Conservation (phyloP, 2,797 vertebrate species). For the Coregonus sp. region DNA sequence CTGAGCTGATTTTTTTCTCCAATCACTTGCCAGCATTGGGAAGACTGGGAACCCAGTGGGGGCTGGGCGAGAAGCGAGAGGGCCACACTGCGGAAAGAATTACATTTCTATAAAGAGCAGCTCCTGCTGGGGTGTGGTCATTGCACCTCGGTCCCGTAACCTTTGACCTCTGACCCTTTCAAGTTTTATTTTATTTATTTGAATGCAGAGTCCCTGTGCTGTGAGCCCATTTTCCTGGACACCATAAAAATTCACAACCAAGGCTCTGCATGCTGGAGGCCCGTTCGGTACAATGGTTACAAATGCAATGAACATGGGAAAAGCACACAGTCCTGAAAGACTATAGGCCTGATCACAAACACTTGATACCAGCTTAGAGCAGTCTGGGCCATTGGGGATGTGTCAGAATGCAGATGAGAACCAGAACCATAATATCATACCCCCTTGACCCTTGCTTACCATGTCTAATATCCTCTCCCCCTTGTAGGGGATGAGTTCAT, state of each 20-base stretch:
- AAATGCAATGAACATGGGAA: slow-evolving; percentile 62
- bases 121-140: slow-evolving; percentile 83
- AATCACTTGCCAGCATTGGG: slow-evolving; percentile 66
- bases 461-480: background rate
- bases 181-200: slow-evolving; percentile 61
- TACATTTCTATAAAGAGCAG: slow-evolving; percentile 77
- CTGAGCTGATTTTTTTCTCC: slow-evolving; percentile 48
- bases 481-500: background rate
- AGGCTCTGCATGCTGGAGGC: slow-evolving; percentile 63
- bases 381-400: background rate
- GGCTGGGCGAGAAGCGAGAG: slow-evolving; percentile 65
- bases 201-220: slow-evolving; percentile 72
- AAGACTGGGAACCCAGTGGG: slow-evolving; percentile 66
- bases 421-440: background rate
- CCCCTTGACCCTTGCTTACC: background rate
- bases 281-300: slow-evolving; percentile 50
- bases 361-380: background rate
- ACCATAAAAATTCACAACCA: slow-evolving; percentile 76
- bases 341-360: background rate
- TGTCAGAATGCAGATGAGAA: background rate
- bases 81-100: slow-evolving; percentile 76
- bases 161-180: slow-evolving; percentile 79
- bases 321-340: slow-evolving; percentile 52
- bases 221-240: slow-evolving; percentile 48
- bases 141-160: slow-evolving; percentile 81